phyloP scores from a whole-genome alignment of 1,140 invertebrate species.

The Dicyema japonicum region DNA sequence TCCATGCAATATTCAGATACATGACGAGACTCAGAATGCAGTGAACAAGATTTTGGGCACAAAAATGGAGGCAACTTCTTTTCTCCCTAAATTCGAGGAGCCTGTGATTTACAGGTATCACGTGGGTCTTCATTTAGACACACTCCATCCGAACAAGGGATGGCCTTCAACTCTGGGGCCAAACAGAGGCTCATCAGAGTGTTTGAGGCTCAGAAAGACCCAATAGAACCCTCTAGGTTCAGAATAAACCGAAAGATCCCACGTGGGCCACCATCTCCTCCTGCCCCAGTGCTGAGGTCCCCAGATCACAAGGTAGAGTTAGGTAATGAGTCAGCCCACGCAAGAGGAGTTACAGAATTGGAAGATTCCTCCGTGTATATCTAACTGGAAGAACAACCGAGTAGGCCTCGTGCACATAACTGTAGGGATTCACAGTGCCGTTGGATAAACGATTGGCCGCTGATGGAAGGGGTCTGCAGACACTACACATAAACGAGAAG shows the following conservation, averaged over 20 bases:
- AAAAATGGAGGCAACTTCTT: too few species aligned
- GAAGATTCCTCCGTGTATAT: conserved; percentile 97
- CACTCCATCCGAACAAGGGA: conserved; percentile 76
- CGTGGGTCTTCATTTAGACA: too few species aligned
- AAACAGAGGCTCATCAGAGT: conserved; percentile 84
- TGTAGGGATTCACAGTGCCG: conserved; percentile 63
- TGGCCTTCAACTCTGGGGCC: conserved; percentile 69
- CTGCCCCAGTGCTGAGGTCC: conserved; percentile 76
- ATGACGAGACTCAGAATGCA: conserved; percentile 16
- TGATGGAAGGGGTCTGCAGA: conserved; percentile 75
- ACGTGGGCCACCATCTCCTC: conserved; percentile 74
- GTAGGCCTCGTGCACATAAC: conserved; percentile 6
- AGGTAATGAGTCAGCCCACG: conserved; percentile 28
- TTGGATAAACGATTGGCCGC: conserved; percentile 85
- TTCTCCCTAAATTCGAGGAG: too few species aligned
- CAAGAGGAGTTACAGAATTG: conserved; percentile 95
- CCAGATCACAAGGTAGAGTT: conserved; percentile 43
- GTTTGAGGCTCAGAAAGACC: conserved; percentile 74
- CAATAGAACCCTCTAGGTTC: conserved; percentile 88
- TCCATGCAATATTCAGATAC: conserved; percentile 8
- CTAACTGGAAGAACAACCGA: conserved; percentile 97
- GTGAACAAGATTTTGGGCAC: conserved; percentile 14
- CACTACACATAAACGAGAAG: conserved; percentile 89
- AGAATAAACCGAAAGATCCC: conserved; percentile 38
- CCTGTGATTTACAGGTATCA: too few species aligned